Evolutionary conservation across 2,113 vertebrate genomes (phyloP).

Genomic region (Lathamus discolor): DNA sequence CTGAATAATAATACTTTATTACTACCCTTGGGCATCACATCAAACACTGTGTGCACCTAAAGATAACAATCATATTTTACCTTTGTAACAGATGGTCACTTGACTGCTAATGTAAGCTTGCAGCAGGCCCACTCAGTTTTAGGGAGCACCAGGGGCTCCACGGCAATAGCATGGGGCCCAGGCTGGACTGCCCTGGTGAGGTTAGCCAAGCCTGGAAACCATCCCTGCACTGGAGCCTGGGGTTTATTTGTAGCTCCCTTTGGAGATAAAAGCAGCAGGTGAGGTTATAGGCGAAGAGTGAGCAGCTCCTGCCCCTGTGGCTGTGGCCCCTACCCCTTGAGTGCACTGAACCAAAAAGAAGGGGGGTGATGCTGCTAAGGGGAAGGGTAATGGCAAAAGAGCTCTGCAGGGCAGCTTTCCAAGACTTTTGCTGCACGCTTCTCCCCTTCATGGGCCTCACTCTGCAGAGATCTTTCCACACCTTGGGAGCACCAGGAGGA

Average conservation of each 20-base stretch:
- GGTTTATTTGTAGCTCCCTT: background rate
- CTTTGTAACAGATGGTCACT: conserved; percentile 18
- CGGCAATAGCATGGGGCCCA: background rate
- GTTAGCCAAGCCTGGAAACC: background rate
- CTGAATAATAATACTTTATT: background rate
- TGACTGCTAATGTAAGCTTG: background rate
- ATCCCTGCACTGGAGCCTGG: background rate
- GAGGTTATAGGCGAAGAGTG: background rate
- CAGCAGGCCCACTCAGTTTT: background rate
- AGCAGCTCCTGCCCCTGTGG: background rate
- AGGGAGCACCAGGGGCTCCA: background rate
- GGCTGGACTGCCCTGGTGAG: background rate
- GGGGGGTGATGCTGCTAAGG: background rate
- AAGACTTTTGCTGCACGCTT: background rate
- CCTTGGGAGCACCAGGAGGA: conserved; percentile 37
- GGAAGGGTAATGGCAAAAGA: background rate
- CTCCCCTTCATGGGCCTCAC: conserved; percentile 45
- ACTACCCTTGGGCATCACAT: background rate
- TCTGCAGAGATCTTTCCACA: conserved; percentile 41
- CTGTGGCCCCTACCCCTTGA: background rate
- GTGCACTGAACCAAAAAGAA: background rate
- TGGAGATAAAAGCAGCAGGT: background rate
- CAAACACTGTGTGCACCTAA: background rate
- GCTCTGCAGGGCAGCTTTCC: conserved; percentile 23
- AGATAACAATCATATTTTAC: background rate